Evolutionary conservation across 2,113 vertebrate species (phyloP), one percentile per base, ranked within the genome.

Genomic region (Pao palembangensis): DNA sequence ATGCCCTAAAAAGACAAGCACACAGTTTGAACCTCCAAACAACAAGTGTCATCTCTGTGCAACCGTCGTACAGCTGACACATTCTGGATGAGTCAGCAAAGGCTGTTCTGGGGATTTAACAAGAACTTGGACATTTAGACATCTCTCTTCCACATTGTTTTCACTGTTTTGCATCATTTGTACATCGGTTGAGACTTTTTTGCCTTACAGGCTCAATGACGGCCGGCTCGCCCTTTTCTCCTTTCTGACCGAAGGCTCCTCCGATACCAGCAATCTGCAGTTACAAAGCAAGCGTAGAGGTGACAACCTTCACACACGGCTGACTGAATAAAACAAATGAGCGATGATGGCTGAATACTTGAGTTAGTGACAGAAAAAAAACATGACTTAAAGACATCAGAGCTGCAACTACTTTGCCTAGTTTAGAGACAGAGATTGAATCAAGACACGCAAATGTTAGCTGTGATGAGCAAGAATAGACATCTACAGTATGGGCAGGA

Each of bases 181-280:
- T 44, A 44, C 48, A 49, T 15, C 15, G 38, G n/a, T 51, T 10
- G 14, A 0, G 10, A 67, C 28, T 43, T 44, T n/a, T 41, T 17
- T 55, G 46, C 2, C 95, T 96, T 88, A 99, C 96, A 43, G 96
- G 96, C 85, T 99, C 96, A 48, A 99, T 93, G 23, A 99, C 95
- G 13, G 96, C 96, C 5, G 95, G 94, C 58, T 99, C 96, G 51
- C 96, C 96, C 64, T 98, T 98, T 66, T 98, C 93, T 62, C 96
- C 96, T 76, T 98, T 99, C 85, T 95, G 92, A 59, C 95, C 95
- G 6, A 92, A 90, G 62, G 71, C 82, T 21, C 90, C 92, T 63
- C 86, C 87, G 28, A 80, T 90, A 31, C 92, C 92, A 61, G 91
- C 91, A 54, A 96, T 89, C 95, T 98, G 86, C 2, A 34, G 61